Evolutionary conservation across 64 coral and sea anemone species (phyloP).

Genomic region (Montipora capricornis): DNA sequence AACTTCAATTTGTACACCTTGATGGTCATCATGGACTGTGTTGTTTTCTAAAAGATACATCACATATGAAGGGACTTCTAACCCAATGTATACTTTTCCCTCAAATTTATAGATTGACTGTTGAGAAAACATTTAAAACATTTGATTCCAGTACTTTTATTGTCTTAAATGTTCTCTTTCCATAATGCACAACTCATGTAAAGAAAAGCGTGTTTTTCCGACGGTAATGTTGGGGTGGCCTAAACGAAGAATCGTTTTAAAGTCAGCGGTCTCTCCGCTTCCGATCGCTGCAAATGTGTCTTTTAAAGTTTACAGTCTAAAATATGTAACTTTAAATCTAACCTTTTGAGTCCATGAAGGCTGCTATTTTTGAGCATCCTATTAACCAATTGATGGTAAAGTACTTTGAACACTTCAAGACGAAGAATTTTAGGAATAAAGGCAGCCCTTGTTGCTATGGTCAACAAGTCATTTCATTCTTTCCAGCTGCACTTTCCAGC

Average conservation of each 20-base stretch:
- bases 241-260: neutral
- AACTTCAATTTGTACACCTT: neutral
- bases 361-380: neutral
- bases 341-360: neutral
- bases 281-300: neutral
- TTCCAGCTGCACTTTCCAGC: neutral
- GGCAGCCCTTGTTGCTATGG: neutral
- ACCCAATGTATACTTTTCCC: too few relatives aligned
- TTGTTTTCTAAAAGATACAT: conserved; percentile 8
- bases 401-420: conserved; percentile 1
- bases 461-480: neutral
- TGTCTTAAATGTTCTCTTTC: neutral
- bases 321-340: neutral
- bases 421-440: neutral
- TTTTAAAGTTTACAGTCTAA: neutral
- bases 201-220: neutral
- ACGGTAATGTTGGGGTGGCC: neutral
- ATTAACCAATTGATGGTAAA: neutral
- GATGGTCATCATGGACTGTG: neutral
- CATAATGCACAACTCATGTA: neutral
- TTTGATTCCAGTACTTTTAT: too few relatives aligned
- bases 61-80: neutral
- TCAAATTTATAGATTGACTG: too few relatives aligned
- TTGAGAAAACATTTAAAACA: too few relatives aligned
- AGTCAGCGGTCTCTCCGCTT: neutral